These are phyloP conservation scores for Diabrotica undecimpunctata DNA, from an alignment of 1,140 invertebrate genomes.

Conservation along the genomic window DNA sequence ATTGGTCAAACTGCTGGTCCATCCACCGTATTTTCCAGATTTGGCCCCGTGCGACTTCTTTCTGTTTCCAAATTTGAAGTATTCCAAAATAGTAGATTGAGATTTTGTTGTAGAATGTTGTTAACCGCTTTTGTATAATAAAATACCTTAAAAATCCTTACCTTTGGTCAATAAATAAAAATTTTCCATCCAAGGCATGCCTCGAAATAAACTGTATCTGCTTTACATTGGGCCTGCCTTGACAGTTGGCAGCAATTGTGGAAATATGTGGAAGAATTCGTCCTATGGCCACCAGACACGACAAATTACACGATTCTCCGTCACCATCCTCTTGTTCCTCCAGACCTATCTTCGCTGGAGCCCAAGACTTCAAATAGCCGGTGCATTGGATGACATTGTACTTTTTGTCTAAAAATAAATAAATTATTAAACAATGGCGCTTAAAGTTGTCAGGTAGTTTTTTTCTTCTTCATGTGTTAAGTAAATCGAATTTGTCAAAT, in stretches of 20 bases:
- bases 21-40: too few relatives aligned
- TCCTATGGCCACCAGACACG: conserved; percentile 82
- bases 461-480: too few relatives aligned
- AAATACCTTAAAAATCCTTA: conserved; percentile 13
- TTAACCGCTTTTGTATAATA: neutral
- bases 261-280: conserved; percentile 61
- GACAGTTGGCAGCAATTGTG: conserved; percentile 43
- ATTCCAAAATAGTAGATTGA: too few relatives aligned
- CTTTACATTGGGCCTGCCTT: conserved; percentile 48
- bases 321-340: conserved; percentile 68
- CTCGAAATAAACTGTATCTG: conserved; percentile 76
- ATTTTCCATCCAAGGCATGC: conserved; percentile 92
- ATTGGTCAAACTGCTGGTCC: too few relatives aligned
- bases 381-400: conserved; percentile 83
- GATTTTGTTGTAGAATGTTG: neutral
- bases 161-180: conserved; percentile 94
- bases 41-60: too few relatives aligned
- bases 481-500: too few relatives aligned
- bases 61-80: too few relatives aligned
- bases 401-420: conserved; percentile 60
- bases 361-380: conserved; percentile 90
- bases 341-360: conserved; percentile 69
- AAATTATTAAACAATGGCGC: neutral
- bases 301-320: conserved; percentile 71
- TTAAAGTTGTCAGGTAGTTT: too few relatives aligned